Percentiles rank a stretch among this genome's conserved stretches.
Conservation (phyloP, 2,888 invertebrate species). For the Caenorhabditis auriculariae region DNA sequence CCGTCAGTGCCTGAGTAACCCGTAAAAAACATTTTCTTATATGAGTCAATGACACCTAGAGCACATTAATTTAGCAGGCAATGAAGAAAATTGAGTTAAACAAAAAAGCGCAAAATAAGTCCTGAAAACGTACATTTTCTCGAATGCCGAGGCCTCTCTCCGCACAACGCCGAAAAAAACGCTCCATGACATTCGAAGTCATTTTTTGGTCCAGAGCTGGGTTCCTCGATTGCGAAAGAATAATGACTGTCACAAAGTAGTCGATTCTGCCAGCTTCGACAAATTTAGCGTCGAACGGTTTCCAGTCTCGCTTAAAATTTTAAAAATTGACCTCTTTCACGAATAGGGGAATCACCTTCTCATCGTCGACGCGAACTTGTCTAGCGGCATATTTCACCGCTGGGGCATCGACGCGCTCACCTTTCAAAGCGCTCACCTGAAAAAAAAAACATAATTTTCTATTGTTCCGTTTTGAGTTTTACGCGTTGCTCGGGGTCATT, state of each 20-base stretch:
- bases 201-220: slow-evolving; percentile 2
- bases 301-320: slow-evolving; percentile 22
- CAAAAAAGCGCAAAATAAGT: too few species aligned
- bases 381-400: slow-evolving; percentile 9
- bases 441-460: neutral
- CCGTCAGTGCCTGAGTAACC: too few species aligned
- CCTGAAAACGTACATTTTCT: neutral
- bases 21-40: too few species aligned
- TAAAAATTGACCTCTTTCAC: neutral
- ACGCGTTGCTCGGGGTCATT: slow-evolving; percentile 25
- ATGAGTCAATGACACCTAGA: too few species aligned
- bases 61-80: too few species aligned
- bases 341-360: slow-evolving; percentile 9
- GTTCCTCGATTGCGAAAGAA: slow-evolving; percentile 13
- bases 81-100: too few species aligned
- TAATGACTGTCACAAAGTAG: slow-evolving; percentile 10
- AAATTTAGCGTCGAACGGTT: slow-evolving; percentile 12
- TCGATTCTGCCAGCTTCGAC: slow-evolving; percentile 11
- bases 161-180: slow-evolving; percentile 11
- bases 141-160: slow-evolving; percentile 17
- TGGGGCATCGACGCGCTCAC: slow-evolving; percentile 16
- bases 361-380: slow-evolving; percentile 23
- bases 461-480: neutral
- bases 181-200: slow-evolving; percentile 4
- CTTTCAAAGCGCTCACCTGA: slow-evolving; percentile 11